Evolutionary conservation across 92 coral and sea anemone species (phyloP).

Genomic region (Palythoa grandiflora): DNA sequence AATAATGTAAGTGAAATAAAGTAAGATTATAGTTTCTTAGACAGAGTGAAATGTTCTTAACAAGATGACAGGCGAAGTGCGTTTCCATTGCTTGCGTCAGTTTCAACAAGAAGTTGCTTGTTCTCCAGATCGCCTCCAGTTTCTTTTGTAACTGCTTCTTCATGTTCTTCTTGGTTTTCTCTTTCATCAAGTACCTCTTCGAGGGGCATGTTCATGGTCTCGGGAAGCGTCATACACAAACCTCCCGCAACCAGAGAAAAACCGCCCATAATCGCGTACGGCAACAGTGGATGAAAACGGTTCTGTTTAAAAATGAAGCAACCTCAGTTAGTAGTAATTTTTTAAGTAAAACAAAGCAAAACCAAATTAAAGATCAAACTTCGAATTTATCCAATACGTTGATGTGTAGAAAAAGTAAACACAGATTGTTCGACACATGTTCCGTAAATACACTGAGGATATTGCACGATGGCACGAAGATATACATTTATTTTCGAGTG

Average conservation of each 20-base stretch:
- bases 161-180: not conserved
- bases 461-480: too few species aligned
- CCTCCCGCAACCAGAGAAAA: conserved; percentile 75
- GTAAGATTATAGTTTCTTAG: too few species aligned
- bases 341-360: not conserved
- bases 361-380: not conserved
- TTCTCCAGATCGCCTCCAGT: not conserved
- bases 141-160: conserved; percentile 1
- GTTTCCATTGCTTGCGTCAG: not conserved
- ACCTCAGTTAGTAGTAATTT: not conserved
- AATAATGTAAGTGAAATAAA: too few species aligned
- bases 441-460: too few species aligned
- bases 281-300: conserved; percentile 75
- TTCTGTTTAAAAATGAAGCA: conserved; percentile 8
- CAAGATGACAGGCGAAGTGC: not conserved
- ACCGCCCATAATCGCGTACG: conserved; percentile 85
- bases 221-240: conserved; percentile 80
- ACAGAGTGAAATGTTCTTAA: not conserved
- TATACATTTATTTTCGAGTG: too few species aligned
- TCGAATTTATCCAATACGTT: too few species aligned
- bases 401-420: too few species aligned
- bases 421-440: too few species aligned
- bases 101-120: conserved; percentile 3
- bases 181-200: conserved; percentile 67
- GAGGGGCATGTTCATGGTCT: conserved; percentile 77